Base-by-base conservation (phyloP, 2,888 invertebrate genomes). In the Crepidodera aurea region DNA sequence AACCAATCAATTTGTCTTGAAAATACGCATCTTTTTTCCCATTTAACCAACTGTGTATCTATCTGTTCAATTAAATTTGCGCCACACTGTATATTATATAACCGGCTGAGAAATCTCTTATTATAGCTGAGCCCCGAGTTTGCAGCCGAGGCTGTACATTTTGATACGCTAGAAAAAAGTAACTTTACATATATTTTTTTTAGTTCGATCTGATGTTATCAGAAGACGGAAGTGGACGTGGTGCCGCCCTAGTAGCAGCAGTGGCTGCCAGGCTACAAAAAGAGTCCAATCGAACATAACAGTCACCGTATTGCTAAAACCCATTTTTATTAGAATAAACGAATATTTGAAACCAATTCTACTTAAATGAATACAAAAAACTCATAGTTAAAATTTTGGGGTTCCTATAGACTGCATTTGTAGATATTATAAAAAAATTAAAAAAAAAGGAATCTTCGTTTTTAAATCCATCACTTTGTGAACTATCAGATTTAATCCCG, bases 161-260 rank as follows among this genome's bases (percentile, higher is more conserved):
- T n/a, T n/a, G n/a, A n/a, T n/a, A n/a, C n/a, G n/a, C n/a, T n/a
- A n/a, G n/a, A n/a, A n/a, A n/a, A n/a, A n/a, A n/a, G n/a, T n/a
- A n/a, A 7, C 7, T 25, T 25, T 25, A 4, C 5, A 3, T 8
- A 5, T 53, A 6, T 18, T 46, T 37, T 50, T 16, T 86, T 8
- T 86, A 94, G 88, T 96, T 95, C 80, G 91, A 94, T 80, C 84
- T 98, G 73, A 96, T 96, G 95, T 83, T 97, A 59, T 96, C 96
- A 0, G 95, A 96, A 80, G 97, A 97, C 79, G 97, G 97, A 51
- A 95, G 95, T 75, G 97, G 97, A n/a, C 89, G 95, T 75, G 97
- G 97, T 22, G 97, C 97, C 53, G 97, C 97, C 62, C 83, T 97
- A 55, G 96, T 97, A 10, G 96, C 96, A n/a, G 96, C 97, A 7